These are phyloP conservation scores for Saturnia pavonia DNA, from an alignment of 2,888 invertebrate species.

Conservation along the genomic window DNA sequence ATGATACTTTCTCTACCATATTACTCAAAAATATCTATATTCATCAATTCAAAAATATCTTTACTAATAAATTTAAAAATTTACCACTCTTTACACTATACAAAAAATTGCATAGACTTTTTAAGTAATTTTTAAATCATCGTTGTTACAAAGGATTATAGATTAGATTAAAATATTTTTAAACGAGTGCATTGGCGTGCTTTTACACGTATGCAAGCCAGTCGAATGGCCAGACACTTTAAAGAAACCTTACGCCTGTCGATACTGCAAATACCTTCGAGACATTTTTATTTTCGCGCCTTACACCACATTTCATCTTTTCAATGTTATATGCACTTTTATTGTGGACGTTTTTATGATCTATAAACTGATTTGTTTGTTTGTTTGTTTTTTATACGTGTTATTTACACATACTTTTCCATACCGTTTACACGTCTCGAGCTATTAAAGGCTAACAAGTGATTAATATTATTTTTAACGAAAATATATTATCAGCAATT, in stretches of 20 bases:
- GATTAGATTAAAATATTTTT: slow-evolving; percentile 18
- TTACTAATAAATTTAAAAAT: background rate
- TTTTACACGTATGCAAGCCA: slow-evolving; percentile 32
- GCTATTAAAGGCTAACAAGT: background rate
- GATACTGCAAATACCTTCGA: slow-evolving; percentile 37
- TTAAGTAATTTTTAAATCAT: background rate
- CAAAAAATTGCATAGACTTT: background rate
- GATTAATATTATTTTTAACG: slow-evolving; percentile 20
- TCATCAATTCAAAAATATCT: too few relatives aligned
- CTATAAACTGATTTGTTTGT: slow-evolving; percentile 46
- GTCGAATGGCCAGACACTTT: slow-evolving; percentile 51
- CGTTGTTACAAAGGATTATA: background rate
- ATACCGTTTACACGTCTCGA: background rate
- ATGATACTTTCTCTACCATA: background rate
- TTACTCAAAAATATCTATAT: too few relatives aligned
- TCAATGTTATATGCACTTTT: slow-evolving; percentile 45
- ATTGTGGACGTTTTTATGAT: slow-evolving; percentile 52
- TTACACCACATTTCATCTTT: slow-evolving; percentile 49
- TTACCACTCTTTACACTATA: background rate
- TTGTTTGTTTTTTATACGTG: slow-evolving; percentile 37
- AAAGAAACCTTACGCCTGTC: slow-evolving; percentile 51
- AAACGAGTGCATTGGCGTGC: slow-evolving; percentile 19
- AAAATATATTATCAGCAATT: slow-evolving; percentile 26
- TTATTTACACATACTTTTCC: slow-evolving; percentile 30
- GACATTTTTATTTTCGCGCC: slow-evolving; percentile 56